These are phyloP conservation scores for Carcinoscorpius rotundicauda DNA, from an alignment of 1,140 invertebrate species.

Conservation along the genomic window DNA sequence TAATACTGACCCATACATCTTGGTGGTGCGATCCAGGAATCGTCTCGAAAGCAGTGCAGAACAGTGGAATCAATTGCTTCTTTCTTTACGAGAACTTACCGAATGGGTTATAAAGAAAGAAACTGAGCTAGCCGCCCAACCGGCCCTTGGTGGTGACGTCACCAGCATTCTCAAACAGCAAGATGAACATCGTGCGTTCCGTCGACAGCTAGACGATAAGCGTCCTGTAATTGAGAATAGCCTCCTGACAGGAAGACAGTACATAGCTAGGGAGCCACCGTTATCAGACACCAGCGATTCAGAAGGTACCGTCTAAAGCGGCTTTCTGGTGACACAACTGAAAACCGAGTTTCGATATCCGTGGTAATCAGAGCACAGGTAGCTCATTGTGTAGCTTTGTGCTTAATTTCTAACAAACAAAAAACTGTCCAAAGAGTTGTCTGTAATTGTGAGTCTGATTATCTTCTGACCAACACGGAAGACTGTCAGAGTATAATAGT, in stretches of 20 bases:
- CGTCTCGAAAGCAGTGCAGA: slow-evolving; percentile 69
- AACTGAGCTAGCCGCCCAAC: slow-evolving; percentile 70
- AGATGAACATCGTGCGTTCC: slow-evolving; percentile 76
- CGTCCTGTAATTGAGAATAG: slow-evolving; percentile 86
- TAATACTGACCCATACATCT: too few relatives aligned
- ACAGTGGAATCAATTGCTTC: slow-evolving; percentile 52
- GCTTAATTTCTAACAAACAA: too few relatives aligned
- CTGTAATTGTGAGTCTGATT: too few relatives aligned
- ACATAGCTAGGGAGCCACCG: slow-evolving; percentile 62
- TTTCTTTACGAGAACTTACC: slow-evolving; percentile 79
- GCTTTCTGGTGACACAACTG: too few relatives aligned
- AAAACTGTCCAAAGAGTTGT: too few relatives aligned
- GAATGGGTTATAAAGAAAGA: slow-evolving; percentile 94
- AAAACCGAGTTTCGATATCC: too few relatives aligned
- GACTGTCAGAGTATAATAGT: too few relatives aligned
- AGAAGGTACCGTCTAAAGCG: slow-evolving; percentile 46
- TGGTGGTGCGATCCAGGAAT: slow-evolving; percentile 47
- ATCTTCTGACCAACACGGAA: too few relatives aligned
- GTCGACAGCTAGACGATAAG: slow-evolving; percentile 82
- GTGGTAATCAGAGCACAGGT: too few relatives aligned
- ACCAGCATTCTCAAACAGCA: slow-evolving; percentile 64
- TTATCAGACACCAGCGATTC: slow-evolving; percentile 64
- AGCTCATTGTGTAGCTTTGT: too few relatives aligned
- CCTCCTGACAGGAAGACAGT: slow-evolving; percentile 77
- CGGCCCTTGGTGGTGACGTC: slow-evolving; percentile 67